Base-by-base conservation (phyloP, 2,797 vertebrate species). In the Coilia nasus region DNA sequence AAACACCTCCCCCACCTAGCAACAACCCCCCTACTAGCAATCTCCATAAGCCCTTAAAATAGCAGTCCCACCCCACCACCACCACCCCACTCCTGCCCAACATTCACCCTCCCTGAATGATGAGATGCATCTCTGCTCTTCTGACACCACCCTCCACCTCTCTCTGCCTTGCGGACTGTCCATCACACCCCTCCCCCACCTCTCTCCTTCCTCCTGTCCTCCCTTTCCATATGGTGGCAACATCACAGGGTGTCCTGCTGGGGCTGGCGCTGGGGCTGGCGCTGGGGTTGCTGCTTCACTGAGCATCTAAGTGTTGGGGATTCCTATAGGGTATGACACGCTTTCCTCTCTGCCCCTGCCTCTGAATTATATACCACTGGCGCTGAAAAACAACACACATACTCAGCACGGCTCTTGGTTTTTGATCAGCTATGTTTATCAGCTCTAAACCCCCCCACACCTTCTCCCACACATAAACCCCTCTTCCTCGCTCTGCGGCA, bases 51-150 rank as follows among this genome's bases (percentile, higher is more conserved):
- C 80, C 89, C 90, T 89, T 87, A 88, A 85, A 87, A 81, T 31
- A 75, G 67, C 28, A 28, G 28, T 75, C 50, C 21, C 59, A 56
- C 23, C 15, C 81, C n/a, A 21, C 84, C 86, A 85, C 15, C 25
- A 23, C 84, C 82, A 67, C 1, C 87, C 87, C 83, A 67, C n/a
- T 85, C 86, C 14, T 57, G 50, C 15, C 56, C 21, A 25, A 75
- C 83, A 88, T 80, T 81, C 28, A 75, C 31, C 17, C 67, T 75
- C 67, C 19, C 67, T 81, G 86, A 89, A 88, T 88, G 86, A 90
- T 92, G 88, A 88, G 89, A 92, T 92, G 88, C 0, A 85, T 54
- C 50, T 54, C 67, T 75, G 83, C 83, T 88, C 75, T 84, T 82
- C 59, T 84, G 31, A 89, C 83, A 84, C 83, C 84, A 89, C 31